phyloP scores from a whole-genome alignment of 2,888 invertebrate genomes.

The Oxycera nigricornis region DNA sequence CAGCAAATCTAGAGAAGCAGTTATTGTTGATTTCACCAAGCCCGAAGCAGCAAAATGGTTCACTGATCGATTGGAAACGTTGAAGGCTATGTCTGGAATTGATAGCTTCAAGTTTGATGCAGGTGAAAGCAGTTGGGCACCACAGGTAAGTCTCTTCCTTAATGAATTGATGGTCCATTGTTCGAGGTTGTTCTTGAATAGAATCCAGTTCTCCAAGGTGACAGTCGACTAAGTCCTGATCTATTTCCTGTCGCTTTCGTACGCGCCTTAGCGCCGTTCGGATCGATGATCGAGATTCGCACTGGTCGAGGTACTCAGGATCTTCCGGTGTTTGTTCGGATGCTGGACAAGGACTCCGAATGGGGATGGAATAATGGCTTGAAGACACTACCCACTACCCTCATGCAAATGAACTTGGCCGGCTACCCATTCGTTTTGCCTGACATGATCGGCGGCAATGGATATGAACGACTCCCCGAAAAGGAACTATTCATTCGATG shows the following conservation, averaged over 20 bases:
- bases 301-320: constrained; percentile 71
- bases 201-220: constrained; percentile 67
- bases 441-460: constrained; percentile 77
- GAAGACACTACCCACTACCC: constrained; percentile 70
- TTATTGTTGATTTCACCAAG: constrained; percentile 75
- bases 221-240: constrained; percentile 60
- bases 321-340: constrained; percentile 72
- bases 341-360: constrained; percentile 75
- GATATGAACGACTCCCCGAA: constrained; percentile 63
- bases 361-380: constrained; percentile 73
- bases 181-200: constrained; percentile 48
- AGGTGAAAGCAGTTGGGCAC: constrained; percentile 73
- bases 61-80: constrained; percentile 59
- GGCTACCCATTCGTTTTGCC: constrained; percentile 74
- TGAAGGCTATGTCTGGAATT: constrained; percentile 70
- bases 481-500: constrained; percentile 75
- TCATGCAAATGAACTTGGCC: constrained; percentile 61
- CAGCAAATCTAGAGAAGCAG: constrained; percentile 60
- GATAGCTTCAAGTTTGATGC: constrained; percentile 82
- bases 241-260: constrained; percentile 65
- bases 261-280: constrained; percentile 65
- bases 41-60: constrained; percentile 67
- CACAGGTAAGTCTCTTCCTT: constrained; percentile 56
- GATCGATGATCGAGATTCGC: constrained; percentile 71
- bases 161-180: not conserved